Evolutionary conservation across 2,113 vertebrate species (phyloP), one percentile per base, ranked within the genome.

Genomic region (Daubentonia madagascariensis): DNA sequence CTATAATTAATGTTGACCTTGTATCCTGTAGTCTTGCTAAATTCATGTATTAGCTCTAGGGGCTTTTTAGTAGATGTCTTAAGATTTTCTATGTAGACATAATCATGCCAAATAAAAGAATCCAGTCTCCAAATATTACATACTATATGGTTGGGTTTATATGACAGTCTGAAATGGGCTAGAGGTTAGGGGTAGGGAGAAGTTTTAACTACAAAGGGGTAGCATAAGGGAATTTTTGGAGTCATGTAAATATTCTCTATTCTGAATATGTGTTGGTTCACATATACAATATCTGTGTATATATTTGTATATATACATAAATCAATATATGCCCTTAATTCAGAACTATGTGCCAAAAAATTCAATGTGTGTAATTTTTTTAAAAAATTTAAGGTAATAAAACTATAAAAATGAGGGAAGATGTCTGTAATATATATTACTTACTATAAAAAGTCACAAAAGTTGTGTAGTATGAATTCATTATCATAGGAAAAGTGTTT

Each of bases 11-110:
- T n/a, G 52, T 57, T 84, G 28, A 83, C 25, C 7, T 61, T 75
- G 35, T 78, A 93, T 87, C 22, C 68, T 95, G 17, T 65, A 54
- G 54, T 93, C 45, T 84, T 95, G 13, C n/a, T 95, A 91, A 95
- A 91, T 84, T 84, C 28, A 73, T 22, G 16, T 68, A 54, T 75
- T 78, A 78, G 35, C 80, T 92, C 85, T 75, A 80, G n/a, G 28
- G 72, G 43, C 12, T 32, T 13, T 87, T 67, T 54, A 61, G 37
- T 80, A 92, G 48, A 92, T 43, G 70, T 17, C 52, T 93, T 45
- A 91, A 78, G 48, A 83, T 79, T 88, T 91, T 61, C 83, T 79
- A 22, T 50, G 28, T 65, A 52, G 76, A 91, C 16, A 35, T 30
- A 84, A 54, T 94, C 37, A 95, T 52, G 25, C 28, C 59, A 48